These are phyloP conservation scores for Calypte anna DNA, from an alignment of 2,113 vertebrate genomes.

Conservation along the genomic window DNA sequence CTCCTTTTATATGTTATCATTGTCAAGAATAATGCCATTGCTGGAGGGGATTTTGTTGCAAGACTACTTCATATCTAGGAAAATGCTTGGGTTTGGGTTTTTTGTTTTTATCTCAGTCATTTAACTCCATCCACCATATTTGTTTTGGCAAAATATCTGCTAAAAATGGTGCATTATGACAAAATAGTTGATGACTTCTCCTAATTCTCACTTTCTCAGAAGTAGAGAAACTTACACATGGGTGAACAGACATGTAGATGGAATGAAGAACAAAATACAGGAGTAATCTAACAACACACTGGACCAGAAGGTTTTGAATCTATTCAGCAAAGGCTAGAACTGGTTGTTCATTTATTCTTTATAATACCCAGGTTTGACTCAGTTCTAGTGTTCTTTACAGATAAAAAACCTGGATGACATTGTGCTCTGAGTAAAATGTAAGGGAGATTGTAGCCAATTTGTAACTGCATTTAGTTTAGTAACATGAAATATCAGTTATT, in stretches of 20 bases:
- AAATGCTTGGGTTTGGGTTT: not conserved
- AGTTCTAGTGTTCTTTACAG: constrained; percentile 31
- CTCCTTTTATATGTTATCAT: not conserved
- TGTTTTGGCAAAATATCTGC: constrained; percentile 1
- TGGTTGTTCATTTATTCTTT: constrained; percentile 41
- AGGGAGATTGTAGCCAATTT: constrained; percentile 58
- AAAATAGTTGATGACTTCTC: constrained; percentile 38
- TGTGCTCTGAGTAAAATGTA: constrained; percentile 12
- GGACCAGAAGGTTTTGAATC: constrained; percentile 50
- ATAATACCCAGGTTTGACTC: constrained; percentile 11
- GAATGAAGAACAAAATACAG: constrained; percentile 43
- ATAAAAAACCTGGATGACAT: constrained; percentile 42
- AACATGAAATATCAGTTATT: constrained; percentile 68
- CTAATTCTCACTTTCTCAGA: constrained; percentile 18
- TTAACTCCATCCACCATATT: not conserved
- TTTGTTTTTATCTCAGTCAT: not conserved
- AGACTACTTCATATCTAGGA: not conserved
- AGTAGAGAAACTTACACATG: constrained; percentile 29
- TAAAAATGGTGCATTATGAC: constrained; percentile 17
- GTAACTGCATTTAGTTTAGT: constrained; percentile 36
- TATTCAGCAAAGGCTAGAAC: constrained; percentile 30
- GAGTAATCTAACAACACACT: not conserved
- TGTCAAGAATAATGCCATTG: not conserved
- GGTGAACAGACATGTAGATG: too few relatives aligned
- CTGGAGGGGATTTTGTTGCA: not conserved